Conservation (phyloP, 2,888 invertebrate species). For the Trichopria drosophilae region DNA sequence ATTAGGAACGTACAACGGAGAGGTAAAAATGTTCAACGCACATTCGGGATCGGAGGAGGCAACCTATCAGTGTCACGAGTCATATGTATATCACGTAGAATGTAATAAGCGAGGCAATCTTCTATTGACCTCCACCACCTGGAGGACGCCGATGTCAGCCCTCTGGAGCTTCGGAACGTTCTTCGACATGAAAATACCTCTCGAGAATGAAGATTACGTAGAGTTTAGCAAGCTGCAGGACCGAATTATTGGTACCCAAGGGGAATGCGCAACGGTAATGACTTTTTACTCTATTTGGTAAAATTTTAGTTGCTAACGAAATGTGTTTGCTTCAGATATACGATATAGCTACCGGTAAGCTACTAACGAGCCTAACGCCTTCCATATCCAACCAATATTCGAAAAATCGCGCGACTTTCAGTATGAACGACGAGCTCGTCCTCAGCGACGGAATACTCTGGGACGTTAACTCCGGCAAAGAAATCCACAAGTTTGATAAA, state of each 20-base stretch:
- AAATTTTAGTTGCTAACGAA: no score
- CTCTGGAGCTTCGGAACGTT: conserved; percentile 71
- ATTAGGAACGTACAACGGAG: conserved; percentile 88
- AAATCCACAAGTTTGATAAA: conserved; percentile 97
- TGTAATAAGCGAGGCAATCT: conserved; percentile 70
- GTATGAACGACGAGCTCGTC: conserved; percentile 91
- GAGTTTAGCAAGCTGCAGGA: conserved; percentile 92
- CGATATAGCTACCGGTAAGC: conserved; percentile 80
- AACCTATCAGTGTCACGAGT: conserved; percentile 80
- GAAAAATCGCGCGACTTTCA: conserved; percentile 92
- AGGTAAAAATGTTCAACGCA: conserved; percentile 84
- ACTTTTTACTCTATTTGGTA: no score
- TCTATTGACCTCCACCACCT: conserved; percentile 82
- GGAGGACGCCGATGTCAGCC: conserved; percentile 81
- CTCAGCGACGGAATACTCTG: conserved; percentile 90
- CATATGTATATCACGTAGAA: conserved; percentile 81
- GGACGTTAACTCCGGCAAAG: conserved; percentile 84
- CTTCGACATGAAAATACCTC: conserved; percentile 59
- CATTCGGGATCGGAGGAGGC: conserved; percentile 82
- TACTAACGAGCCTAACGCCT: conserved; percentile 74
- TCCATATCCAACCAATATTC: conserved; percentile 89
- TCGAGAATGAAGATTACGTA: conserved; percentile 85
- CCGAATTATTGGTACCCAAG: conserved; percentile 85
- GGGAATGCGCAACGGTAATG: conserved; percentile 78
- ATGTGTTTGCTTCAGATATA: conserved; percentile 76